Evolutionary conservation across 2,113 vertebrate species (phyloP).

Genomic region (Turnix velox): DNA sequence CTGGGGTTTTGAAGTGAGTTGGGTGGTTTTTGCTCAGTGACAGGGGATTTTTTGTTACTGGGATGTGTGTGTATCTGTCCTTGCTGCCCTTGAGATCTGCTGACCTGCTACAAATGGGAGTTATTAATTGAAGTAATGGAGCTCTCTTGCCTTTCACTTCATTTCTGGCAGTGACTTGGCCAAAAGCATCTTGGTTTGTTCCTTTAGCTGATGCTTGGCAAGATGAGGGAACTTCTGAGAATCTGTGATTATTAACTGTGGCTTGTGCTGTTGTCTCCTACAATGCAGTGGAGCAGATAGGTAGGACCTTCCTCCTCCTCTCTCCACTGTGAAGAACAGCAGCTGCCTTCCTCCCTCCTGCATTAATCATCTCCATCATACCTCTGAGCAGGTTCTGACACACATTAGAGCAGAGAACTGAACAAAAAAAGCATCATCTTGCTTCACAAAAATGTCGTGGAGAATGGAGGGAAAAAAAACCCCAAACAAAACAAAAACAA

Average conservation of each 20-base stretch:
- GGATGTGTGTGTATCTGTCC: background rate
- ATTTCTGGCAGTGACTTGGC: background rate
- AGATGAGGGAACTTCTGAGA: background rate
- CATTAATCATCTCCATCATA: background rate
- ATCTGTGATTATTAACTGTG: background rate
- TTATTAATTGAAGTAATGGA: constrained; percentile 15
- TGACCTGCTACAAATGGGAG: background rate
- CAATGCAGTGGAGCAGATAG: background rate
- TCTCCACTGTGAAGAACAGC: background rate
- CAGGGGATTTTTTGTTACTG: background rate
- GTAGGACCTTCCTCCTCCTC: background rate
- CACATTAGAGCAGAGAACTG: background rate
- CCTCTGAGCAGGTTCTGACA: background rate
- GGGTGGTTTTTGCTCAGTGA: rapidly evolving
- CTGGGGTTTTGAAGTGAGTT: background rate
- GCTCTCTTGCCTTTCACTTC: background rate
- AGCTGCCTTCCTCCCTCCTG: background rate
- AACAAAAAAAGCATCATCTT: background rate
- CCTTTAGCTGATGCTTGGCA: background rate
- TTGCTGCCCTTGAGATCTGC: constrained; percentile 21
- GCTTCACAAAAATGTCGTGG: background rate
- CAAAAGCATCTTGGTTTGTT: background rate
- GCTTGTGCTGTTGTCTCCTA: background rate
- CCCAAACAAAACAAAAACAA: background rate
- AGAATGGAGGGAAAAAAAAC: background rate